Evolutionary conservation across 2,797 vertebrate genomes (phyloP).

Genomic region (Acomys russatus): DNA sequence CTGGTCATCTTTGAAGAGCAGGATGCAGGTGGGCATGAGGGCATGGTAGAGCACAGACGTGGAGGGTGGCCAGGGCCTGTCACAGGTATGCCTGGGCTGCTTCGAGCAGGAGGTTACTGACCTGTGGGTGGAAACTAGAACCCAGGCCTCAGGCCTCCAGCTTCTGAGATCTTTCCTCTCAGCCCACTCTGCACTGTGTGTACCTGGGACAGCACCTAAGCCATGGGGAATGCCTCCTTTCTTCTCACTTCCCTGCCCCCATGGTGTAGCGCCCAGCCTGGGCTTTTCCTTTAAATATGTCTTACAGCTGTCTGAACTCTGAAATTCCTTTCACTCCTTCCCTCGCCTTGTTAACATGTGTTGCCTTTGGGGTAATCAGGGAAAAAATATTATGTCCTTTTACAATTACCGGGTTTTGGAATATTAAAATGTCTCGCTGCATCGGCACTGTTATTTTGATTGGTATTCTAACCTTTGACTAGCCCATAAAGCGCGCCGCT

Average conservation of each 20-base stretch:
- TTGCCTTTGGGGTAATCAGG: conserved; percentile 95
- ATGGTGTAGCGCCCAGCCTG: conserved; percentile 59
- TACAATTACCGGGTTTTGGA: conserved; percentile 98
- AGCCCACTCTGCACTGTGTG: background rate
- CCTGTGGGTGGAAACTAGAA: conserved; percentile 26
- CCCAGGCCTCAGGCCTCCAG: background rate
- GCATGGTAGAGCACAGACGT: background rate
- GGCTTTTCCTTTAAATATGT: conserved; percentile 92
- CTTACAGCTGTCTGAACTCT: conserved; percentile 91
- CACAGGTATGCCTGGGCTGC: background rate
- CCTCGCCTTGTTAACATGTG: conserved; percentile 93
- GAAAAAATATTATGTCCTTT: conserved; percentile 97
- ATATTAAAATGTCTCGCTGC: conserved; percentile 99
- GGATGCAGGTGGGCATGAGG: background rate
- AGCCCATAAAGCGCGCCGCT: conserved; percentile 93
- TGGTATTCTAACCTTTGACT: conserved; percentile 99
- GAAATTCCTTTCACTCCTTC: conserved; percentile 91
- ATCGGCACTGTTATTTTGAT: conserved; percentile 98
- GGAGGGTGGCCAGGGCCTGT: background rate
- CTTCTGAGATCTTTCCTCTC: background rate
- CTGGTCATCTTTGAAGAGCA: background rate
- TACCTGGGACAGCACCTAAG: background rate
- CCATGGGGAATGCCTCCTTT: conserved; percentile 60
- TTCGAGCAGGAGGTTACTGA: background rate
- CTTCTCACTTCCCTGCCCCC: conserved; percentile 59